Percentiles rank a stretch among this genome's conserved stretches.
Conservation (phyloP, 1,140 invertebrate species). For the Drosophila arizonae region DNA sequence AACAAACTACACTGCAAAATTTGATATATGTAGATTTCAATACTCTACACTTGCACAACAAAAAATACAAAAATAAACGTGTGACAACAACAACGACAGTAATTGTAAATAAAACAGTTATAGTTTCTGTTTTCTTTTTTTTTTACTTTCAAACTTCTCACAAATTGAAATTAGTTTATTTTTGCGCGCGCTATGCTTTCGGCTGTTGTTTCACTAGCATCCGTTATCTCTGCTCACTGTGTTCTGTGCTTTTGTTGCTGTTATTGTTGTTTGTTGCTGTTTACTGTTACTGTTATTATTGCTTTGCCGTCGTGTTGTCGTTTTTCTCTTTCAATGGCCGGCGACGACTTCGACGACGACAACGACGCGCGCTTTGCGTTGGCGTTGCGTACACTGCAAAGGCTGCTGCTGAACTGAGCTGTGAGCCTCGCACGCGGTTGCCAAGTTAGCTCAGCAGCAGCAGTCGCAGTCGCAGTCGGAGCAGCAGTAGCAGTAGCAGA, state of each 20-base stretch:
- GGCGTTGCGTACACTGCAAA: constrained; percentile 59
- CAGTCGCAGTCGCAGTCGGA: not conserved
- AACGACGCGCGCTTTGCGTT: constrained; percentile 57
- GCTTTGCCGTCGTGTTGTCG: constrained; percentile 38
- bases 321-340: constrained; percentile 37
- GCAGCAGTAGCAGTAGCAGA: no score
- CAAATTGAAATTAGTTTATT: constrained; percentile 12
- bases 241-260: not conserved
- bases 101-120: not conserved
- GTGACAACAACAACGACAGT: constrained; percentile 21
- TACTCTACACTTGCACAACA: constrained; percentile 25
- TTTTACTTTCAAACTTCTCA: not conserved
- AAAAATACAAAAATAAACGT: constrained; percentile 22
- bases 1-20: constrained; percentile 12
- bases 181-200: constrained; percentile 24
- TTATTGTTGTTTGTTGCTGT: constrained; percentile 12
- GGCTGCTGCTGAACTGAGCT: constrained; percentile 73
- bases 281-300: constrained; percentile 27
- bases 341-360: constrained; percentile 52
- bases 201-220: constrained; percentile 17
- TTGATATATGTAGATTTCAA: constrained; percentile 4
- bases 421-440: constrained; percentile 42
- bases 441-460: constrained; percentile 56
- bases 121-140: constrained; percentile 4
- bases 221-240: constrained; percentile 17